Percentiles rank a stretch among this genome's conserved stretches.
These are phyloP conservation scores for Piezodorus guildinii DNA, from an alignment of 1,140 invertebrate genomes.

Conservation along the genomic window DNA sequence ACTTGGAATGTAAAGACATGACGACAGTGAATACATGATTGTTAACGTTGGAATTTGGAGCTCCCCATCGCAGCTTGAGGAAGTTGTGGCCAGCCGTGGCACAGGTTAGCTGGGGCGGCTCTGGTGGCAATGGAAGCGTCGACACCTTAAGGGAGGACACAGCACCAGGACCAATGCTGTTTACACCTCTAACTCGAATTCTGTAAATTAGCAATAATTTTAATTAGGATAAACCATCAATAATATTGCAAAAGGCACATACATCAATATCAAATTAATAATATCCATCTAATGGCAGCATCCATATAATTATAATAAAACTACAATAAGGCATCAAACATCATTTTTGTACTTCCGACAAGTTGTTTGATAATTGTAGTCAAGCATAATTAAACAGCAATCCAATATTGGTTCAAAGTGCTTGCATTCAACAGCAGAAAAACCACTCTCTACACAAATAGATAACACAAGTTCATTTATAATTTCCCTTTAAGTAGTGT, in stretches of 20 bases:
- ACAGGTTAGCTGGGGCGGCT: constrained; percentile 60
- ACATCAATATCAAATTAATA: not conserved
- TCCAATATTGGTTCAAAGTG: no score
- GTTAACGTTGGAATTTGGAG: constrained; percentile 37
- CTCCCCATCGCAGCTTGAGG: constrained; percentile 75
- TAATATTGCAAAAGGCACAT: not conserved
- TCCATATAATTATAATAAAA: no score
- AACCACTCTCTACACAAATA: no score
- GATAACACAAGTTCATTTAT: no score
- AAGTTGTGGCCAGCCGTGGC: constrained; percentile 59
- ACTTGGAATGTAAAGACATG: constrained; percentile 18
- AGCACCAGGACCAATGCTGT: constrained; percentile 64
- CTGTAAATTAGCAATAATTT: constrained; percentile 33
- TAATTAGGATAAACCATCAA: not conserved
- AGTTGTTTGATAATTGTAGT: no score
- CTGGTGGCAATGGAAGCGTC: constrained; percentile 63
- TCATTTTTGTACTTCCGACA: no score
- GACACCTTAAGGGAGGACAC: constrained; percentile 57
- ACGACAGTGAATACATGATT: constrained; percentile 46
- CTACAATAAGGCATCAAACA: no score
- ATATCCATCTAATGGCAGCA: no score
- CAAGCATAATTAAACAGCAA: no score
- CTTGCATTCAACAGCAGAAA: no score
- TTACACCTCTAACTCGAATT: constrained; percentile 67
- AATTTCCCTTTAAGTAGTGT: no score